Base-by-base conservation (phyloP, 92 coral and sea anemone species). In the Scolanthus callimorphus region DNA sequence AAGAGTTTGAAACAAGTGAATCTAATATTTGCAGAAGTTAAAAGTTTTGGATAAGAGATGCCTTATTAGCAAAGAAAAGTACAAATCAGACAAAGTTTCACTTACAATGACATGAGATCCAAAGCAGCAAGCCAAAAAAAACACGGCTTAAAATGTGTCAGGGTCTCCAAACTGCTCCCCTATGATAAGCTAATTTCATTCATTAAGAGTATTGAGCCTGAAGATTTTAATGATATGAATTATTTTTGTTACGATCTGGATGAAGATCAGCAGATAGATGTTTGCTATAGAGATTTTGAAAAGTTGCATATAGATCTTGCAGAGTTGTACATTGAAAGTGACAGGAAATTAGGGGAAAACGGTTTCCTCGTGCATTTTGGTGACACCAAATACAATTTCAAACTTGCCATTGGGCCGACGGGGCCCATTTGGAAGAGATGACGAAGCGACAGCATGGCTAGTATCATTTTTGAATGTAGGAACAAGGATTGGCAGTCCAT, bases 181-280 rank as follows among this genome's bases (percentile, higher is more conserved):
- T 64, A 64, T 53, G 71, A 64, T 50, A 64, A 64, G 37, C 47
- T 64, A 11, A 28, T 64, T 20, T 51, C 71, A 54, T 51, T 69
- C 55, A 50, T 64, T 49, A 64, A 64, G 38, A 45, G 62, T 38
- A 34, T 64, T 20, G 61, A 64, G 19, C 49, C 55, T 27, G 71
- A 39, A 34, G 27, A 64, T 54, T 21, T 64, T 39, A 64, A 31
- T 30, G 66, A 64, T 37, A 45, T 64, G 57, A 69, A 69, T 41
- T 53, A 58, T 45, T 67, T 67, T 27, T 67, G 65, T 39, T 46
- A 37, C 34, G 74, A 55, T 28, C 49, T 53, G 25, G 74, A 55
- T 56, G 74, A 67, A 55, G 65, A 67, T 37, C 61, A 68, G 41
- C 68, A 17, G 29, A 39, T 56, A 10, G 55, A 57, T 55, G 66